Base-by-base conservation (phyloP, 2,888 invertebrate genomes). In the Synanthedon myopaeformis region DNA sequence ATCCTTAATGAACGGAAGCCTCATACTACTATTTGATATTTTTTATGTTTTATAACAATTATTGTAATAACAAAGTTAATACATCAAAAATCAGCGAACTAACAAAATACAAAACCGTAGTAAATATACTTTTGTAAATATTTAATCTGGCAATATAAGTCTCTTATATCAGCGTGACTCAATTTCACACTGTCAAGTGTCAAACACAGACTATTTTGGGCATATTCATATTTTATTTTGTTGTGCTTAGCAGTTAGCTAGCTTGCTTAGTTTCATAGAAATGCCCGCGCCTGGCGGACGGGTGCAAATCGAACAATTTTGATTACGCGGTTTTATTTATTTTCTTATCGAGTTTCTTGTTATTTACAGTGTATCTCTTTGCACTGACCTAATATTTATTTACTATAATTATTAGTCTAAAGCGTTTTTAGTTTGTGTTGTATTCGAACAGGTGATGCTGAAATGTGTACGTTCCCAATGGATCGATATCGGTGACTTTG, bases 401-500 rank as follows among this genome's bases (percentile, higher is more conserved):
- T 45, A 4, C 13, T 14, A 14, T 14, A n/a, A 13, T 45, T 13
- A 13, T 13, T 13, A 12, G 49, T 19, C 49, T 67, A 68, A 61
- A 57, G 66, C 66, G 62, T 62, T 63, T 65, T 64, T 28, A 0
- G 11, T 28, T 45, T 17, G 11, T 14, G 48, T 28, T 41, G n/a
- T 45, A 62, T 66, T 68, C 58, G 65, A 78, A 76, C 74, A 76
- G 83, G 83, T 82, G 81, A 85, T 84, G 79, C 72, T 74, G 72
- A 69, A 60, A 59, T 68, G 70, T 71, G 76, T 76, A 74, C 71
- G 75, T 70, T 72, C 72, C 77, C 79, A 74, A 84, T 83, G 86
- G 86, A 85, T 86, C 86, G 86, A 86, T 86, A 86, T 72, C 75
- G 77, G 75, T 82, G 79, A 78, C 76, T 79, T 76, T 70, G 73